Evolutionary conservation across 2,113 vertebrate species (phyloP), one percentile per base, ranked within the genome.

Genomic region (Eupsittula cactorum): DNA sequence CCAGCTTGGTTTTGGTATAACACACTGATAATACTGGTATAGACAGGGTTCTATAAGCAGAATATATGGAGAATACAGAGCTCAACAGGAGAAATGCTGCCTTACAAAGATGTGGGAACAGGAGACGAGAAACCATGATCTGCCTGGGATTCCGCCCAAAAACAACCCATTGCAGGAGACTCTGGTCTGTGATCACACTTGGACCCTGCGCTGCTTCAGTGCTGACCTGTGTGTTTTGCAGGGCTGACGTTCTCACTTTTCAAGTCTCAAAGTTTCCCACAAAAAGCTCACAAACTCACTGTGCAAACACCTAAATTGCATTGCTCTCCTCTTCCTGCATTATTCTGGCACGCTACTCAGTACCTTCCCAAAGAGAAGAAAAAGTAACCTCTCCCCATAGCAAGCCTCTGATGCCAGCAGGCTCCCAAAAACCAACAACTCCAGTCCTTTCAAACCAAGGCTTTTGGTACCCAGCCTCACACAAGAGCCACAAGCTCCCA

Each of bases 101-200:
- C 27, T 27, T 33, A 44, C 0, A 47, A 68, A 82, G 52, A 69
- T 10, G 24, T 18, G 21, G 35, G 41, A 86, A 57, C 8, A 59
- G 28, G 13, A 86, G 59, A 52, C 3, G 8, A 60, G 24, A 76
- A 93, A 76, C 19, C 49, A 44, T 1, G 1, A 23, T 47, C 47
- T n/a, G 35, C n/a, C 59, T 27, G 63, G 90, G 57, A 39, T 50
- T 76, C 41, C 73, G 23, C 53, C 37, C 35, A 67, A 33, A 60
- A 77, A 37, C 29, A 74, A 42, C 10, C 20, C 63, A n/a, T 3
- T 2, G 37, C n/a, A 69, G 28, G 37, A 83, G 53, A 59, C 9
- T 13, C 35, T 0, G 1, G 13, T 18, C 57, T 39, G 68, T 5
- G 1, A 24, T 10, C 46, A 16, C 27, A 16, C 46, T 4, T 23